Conservation (phyloP, 2,888 invertebrate species). For the Tetragonisca angustula region DNA sequence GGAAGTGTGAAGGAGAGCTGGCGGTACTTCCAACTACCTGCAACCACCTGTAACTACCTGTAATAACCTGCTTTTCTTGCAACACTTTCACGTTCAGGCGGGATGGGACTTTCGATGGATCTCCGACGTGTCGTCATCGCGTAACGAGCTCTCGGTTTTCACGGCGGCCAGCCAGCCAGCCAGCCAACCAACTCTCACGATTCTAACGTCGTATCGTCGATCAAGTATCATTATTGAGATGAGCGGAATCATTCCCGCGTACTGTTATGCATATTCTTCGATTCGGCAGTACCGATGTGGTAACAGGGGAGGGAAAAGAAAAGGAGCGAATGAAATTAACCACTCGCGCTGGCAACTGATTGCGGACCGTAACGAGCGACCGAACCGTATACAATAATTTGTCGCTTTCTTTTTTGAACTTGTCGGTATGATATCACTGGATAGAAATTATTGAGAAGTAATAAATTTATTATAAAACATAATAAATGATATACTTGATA, state of each 20-base stretch:
- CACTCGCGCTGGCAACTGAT: too few species aligned
- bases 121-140: conserved; percentile 55
- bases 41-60: conserved; percentile 70
- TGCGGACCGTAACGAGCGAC: too few species aligned
- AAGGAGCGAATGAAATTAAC: background rate
- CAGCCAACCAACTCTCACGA: background rate
- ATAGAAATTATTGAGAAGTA: too few species aligned
- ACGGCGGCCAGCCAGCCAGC: background rate
- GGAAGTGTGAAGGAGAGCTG: conserved; percentile 69
- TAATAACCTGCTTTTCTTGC: conserved; percentile 70
- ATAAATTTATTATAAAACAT: too few species aligned
- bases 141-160: conserved; percentile 44
- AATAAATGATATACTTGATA: too few species aligned
- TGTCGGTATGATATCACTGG: too few species aligned
- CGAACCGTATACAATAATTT: too few species aligned
- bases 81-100: conserved; percentile 66
- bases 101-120: conserved; percentile 62
- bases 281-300: background rate
- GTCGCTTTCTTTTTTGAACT: too few species aligned
- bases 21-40: conserved; percentile 63
- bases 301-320: background rate
- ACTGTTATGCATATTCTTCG: background rate
- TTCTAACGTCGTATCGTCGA: conserved; percentile 13
- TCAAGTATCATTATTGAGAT: conserved; percentile 47
- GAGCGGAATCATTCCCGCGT: conserved; percentile 25